These are phyloP conservation scores for Thelaira solivaga DNA, from an alignment of 2,888 invertebrate genomes.

Conservation along the genomic window DNA sequence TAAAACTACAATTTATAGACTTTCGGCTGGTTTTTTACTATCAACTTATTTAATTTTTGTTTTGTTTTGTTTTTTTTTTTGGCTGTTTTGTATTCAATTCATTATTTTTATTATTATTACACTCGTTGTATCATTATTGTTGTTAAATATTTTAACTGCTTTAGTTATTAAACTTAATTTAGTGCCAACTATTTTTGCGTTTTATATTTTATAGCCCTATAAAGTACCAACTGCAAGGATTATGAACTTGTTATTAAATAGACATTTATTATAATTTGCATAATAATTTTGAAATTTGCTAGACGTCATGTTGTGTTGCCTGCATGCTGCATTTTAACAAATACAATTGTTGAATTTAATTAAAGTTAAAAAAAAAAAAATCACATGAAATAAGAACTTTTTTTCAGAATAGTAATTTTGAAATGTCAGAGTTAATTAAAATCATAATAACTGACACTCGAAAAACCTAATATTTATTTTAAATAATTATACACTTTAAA, in stretches of 20 bases:
- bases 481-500: slow-evolving; percentile 30
- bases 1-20: background rate
- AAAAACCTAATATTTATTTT: slow-evolving; percentile 26
- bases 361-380: background rate
- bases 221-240: background rate
- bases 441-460: slow-evolving; percentile 16
- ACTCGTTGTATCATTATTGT: too few species aligned
- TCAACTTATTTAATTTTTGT: too few species aligned
- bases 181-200: slow-evolving; percentile 1
- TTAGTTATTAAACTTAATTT: slow-evolving; percentile 29
- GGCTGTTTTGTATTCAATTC: background rate
- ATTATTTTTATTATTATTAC: background rate
- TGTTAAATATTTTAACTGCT: background rate
- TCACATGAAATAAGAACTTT: background rate
- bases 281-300: slow-evolving; percentile 26
- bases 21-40: background rate
- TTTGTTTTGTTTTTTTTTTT: too few species aligned
- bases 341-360: background rate
- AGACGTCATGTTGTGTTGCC: slow-evolving; percentile 9
- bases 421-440: slow-evolving; percentile 29
- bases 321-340: background rate
- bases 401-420: background rate
- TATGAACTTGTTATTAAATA: slow-evolving; percentile 17
- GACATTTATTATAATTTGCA: slow-evolving; percentile 30
- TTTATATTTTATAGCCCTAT: background rate